phyloP scores from a whole-genome alignment of 1,140 invertebrate genomes.

The Calephelis virginiensis region DNA sequence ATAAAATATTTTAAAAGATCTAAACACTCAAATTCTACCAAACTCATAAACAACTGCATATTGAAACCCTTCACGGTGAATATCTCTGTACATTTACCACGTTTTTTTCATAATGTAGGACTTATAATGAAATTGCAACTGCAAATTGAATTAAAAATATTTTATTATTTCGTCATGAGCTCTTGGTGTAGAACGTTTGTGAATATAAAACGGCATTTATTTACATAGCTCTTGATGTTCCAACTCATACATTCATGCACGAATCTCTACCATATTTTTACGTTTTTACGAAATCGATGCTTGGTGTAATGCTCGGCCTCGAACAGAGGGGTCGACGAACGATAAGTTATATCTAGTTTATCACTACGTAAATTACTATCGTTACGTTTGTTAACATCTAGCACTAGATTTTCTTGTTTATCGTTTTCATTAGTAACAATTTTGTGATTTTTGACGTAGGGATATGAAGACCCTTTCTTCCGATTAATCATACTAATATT shows the following conservation, averaged over 20 bases:
- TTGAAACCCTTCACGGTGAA: too few relatives aligned
- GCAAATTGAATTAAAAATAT: neutral
- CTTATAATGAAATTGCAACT: neutral
- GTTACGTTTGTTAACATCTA: conserved; percentile 27
- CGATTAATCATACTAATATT: too few relatives aligned
- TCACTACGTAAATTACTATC: conserved; percentile 30
- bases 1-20: too few relatives aligned
- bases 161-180: neutral
- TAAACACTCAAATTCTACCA: too few relatives aligned
- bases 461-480: too few relatives aligned
- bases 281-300: conserved; percentile 43
- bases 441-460: too few relatives aligned
- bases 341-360: conserved; percentile 52
- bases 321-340: conserved; percentile 44
- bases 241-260: conserved; percentile 53
- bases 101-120: neutral
- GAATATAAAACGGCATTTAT: conserved; percentile 63
- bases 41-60: neutral
- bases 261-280: conserved; percentile 35
- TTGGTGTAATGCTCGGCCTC: conserved; percentile 34
- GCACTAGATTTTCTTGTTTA: too few relatives aligned
- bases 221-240: conserved; percentile 43
- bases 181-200: conserved; percentile 32
- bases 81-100: too few relatives aligned
- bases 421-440: neutral